phyloP scores from a whole-genome alignment of 2,113 vertebrate genomes.

The Psophia crepitans region DNA sequence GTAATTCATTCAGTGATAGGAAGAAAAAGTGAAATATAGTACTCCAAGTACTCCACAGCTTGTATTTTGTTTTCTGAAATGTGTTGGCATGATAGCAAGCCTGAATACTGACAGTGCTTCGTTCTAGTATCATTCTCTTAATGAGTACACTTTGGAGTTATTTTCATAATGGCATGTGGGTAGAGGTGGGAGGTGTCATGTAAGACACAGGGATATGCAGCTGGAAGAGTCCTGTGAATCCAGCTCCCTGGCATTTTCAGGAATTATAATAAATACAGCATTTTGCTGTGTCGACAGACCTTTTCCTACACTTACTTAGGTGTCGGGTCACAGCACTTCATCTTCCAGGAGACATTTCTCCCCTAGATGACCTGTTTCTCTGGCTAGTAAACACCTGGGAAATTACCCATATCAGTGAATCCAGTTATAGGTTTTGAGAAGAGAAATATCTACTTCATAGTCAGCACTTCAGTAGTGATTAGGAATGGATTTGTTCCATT shows the following conservation, averaged over 20 bases:
- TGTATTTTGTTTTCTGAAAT: neutral
- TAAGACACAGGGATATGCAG: neutral
- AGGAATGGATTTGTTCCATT: neutral
- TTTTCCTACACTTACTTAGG: neutral
- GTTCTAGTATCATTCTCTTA: neutral
- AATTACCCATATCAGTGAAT: neutral
- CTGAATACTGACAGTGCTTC: neutral
- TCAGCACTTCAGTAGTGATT: neutral
- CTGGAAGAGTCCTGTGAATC: neutral
- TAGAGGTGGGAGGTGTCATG: neutral
- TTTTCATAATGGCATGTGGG: neutral
- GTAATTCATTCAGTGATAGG: neutral
- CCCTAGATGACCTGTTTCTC: neutral
- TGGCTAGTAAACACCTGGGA: neutral
- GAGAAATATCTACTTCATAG: slow-evolving; percentile 3
- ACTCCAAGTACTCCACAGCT: neutral
- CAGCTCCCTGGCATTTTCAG: neutral
- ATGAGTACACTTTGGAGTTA: neutral
- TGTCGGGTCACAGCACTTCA: slow-evolving; percentile 9
- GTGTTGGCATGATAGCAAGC: neutral
- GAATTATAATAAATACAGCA: neutral
- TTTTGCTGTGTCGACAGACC: slow-evolving; percentile 24
- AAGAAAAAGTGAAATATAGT: neutral
- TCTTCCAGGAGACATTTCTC: neutral
- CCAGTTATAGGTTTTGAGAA: slow-evolving; percentile 24